Base-by-base conservation (phyloP, 2,797 vertebrate species). In the Coranthus polyacanthus region DNA sequence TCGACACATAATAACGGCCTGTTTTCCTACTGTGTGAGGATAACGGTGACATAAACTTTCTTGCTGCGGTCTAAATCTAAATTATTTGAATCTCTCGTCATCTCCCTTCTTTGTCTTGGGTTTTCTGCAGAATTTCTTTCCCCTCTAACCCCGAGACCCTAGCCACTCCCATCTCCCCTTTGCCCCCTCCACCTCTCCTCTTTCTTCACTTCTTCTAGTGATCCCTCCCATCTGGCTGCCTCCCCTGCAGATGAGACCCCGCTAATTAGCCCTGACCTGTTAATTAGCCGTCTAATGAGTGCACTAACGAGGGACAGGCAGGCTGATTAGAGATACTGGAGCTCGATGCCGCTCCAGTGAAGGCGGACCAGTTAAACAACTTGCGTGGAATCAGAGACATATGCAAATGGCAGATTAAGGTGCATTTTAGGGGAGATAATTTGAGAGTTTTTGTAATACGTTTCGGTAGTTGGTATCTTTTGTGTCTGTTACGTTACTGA, bases 181-280 rank as follows among this genome's bases (percentile, higher is more conserved):
- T 53, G 51, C 36, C 54, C n/a, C 44, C 62, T 24, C 13, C 3
- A 26, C 15, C 32, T 13, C 18, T 10, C 34, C 24, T 46, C n/a
- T 55, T 45, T 53, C 50, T 49, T 61, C 62, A 1, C 59, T 60
- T 22, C 58, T 70, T 58, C 45, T 55, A 75, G 56, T 57, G 79
- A 52, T 78, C 66, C 46, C 64, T 78, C 77, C 89, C 86, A 89
- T 87, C 86, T 88, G 87, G 76, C 79, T 57, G 57, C 68, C 60
- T 82, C 72, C 37, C 71, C 77, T 82, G 81, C 91, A 92, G 91
- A 90, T 89, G 87, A 91, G 89, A 82, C 81, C 82, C 72, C 10
- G 57, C 74, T 90, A 86, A 92, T 91, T 88, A 89, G 86, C 59
- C 62, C 79, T 87, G 87, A 90, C 88, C 92, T 90, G 90, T 85